Evolutionary conservation across 1,140 invertebrate species (phyloP), one percentile per base, ranked within the genome.

Genomic region (Listronotus bonariensis): DNA sequence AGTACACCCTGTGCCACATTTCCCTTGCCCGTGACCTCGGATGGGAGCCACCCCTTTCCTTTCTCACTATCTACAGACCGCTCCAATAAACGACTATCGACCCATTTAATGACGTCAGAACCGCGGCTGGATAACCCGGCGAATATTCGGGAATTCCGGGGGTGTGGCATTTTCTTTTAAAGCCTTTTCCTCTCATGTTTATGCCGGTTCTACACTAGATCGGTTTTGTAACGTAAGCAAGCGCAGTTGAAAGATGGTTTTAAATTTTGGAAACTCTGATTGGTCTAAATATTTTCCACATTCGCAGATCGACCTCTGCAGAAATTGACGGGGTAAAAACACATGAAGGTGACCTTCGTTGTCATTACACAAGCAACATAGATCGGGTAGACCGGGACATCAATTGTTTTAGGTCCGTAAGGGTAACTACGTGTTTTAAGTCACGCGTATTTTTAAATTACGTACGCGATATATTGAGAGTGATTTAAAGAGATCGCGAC

Each of bases 71-170:
- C n/a, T n/a, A 11, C n/a, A 20, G 42, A n/a, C 54, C 11, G 14
- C 38, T 18, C 41, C 36, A 8, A 11, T 6, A 54, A 10, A 7
- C 11, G 12, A n/a, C 14, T 45, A 17, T 12, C 34, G 20, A 48
- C 26, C 12, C 34, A 9, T 12, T 15, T 18, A 40, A 42, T 59
- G 56, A 59, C 56, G 56, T 59, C 56, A 59, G 11, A 10, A 20
- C 12, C 18, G 4, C 6, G 46, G 8, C 34, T 9, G 52, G 17
- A 54, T 40, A 36, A 20, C 20, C 17, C 40, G 20, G 11, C 54
- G 54, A 57, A 57, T 45, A 31, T 57, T 57, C 54, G 18, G 20
- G 54, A 59, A 48, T 48, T 18, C 26, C 32, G 56, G 56, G n/a
- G 56, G 56, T 59, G 56, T 59, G 56, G 56, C 43, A 14, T 4